These are phyloP conservation scores for Drymodes brunneopygia DNA, from an alignment of 2,113 vertebrate genomes.

Conservation along the genomic window DNA sequence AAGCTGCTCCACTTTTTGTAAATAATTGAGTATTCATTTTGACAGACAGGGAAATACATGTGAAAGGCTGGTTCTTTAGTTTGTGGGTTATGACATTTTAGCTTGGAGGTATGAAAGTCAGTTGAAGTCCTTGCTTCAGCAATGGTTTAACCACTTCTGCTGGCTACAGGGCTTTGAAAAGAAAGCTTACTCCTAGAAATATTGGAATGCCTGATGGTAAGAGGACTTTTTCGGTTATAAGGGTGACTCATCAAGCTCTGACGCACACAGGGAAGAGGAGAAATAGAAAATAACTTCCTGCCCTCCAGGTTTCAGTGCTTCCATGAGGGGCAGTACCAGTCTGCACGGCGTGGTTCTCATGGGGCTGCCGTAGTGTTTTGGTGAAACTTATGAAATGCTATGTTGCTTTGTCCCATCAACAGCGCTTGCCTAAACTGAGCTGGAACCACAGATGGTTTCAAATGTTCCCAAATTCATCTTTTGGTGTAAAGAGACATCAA, in stretches of 20 bases:
- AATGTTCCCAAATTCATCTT: not conserved
- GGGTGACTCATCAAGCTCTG: not conserved
- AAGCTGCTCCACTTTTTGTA: conserved; percentile 34
- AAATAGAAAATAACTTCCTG: not conserved
- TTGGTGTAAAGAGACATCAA: not conserved
- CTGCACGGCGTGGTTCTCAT: rapidly evolving
- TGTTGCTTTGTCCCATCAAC: not conserved
- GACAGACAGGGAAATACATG: conserved; percentile 32
- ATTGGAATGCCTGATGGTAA: not conserved
- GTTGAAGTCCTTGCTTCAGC: not conserved
- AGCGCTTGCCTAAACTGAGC: not conserved
- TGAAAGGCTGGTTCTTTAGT: conserved; percentile 9
- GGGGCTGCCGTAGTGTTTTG: not conserved
- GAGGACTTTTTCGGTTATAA: not conserved
- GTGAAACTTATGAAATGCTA: not conserved
- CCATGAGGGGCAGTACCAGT: not conserved
- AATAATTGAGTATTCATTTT: conserved; percentile 59
- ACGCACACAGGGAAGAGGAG: not conserved
- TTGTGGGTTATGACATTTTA: not conserved
- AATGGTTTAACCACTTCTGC: not conserved
- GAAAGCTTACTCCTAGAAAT: not conserved
- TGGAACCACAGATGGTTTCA: not conserved
- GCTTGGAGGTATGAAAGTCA: conserved; percentile 3
- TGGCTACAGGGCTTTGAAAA: not conserved
- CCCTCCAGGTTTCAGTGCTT: not conserved